Evolutionary conservation across 2,888 invertebrate species (phyloP).

Genomic region (Acanthosoma haemorrhoidale): DNA sequence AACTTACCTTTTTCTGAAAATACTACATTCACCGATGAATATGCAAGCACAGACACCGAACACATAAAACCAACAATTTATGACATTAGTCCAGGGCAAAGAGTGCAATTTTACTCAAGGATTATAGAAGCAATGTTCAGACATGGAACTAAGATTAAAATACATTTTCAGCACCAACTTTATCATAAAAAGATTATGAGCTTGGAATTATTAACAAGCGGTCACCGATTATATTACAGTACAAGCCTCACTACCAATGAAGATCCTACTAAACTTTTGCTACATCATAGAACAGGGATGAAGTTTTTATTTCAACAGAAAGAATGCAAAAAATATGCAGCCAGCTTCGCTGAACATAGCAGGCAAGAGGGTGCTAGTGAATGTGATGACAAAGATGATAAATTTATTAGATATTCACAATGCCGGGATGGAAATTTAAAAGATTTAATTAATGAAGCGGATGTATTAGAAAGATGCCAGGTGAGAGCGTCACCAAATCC

Average conservation of each 20-base stretch:
- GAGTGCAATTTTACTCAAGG: constrained; percentile 13
- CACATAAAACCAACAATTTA: constrained; percentile 5
- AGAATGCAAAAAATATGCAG: not conserved
- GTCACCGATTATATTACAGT: constrained; percentile 14
- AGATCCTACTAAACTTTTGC: not conserved
- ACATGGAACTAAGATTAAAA: constrained; percentile 9
- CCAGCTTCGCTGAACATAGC: not conserved
- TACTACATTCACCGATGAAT: not conserved
- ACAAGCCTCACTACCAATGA: not conserved
- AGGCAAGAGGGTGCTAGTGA: not conserved
- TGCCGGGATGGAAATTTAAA: not conserved
- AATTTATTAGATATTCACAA: too few species aligned
- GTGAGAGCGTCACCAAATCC: not conserved
- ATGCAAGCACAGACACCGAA: not conserved
- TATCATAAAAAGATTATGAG: constrained; percentile 5
- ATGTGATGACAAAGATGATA: not conserved
- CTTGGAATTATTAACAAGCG: not conserved
- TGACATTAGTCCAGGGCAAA: constrained; percentile 2
- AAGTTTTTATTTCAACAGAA: constrained; percentile 11
- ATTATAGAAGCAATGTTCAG: constrained; percentile 15
- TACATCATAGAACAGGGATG: constrained; percentile 8
- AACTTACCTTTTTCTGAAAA: not conserved
- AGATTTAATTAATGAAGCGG: not conserved
- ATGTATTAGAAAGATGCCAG: constrained; percentile 6
- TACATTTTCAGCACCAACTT: not conserved